Conservation (phyloP, 2,888 invertebrate species). For the Heliconius charithonia region DNA sequence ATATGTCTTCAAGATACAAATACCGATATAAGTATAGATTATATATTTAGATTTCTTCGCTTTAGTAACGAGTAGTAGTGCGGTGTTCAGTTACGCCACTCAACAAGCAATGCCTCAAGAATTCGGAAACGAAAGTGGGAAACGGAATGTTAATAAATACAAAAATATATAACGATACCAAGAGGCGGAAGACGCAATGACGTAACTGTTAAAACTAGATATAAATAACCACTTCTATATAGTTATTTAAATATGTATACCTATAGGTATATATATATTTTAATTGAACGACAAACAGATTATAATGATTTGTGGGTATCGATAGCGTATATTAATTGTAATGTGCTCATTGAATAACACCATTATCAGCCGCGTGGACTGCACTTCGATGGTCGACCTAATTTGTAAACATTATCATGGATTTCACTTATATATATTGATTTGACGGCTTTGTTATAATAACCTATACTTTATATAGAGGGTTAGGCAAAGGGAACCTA, state of each 20-base stretch:
- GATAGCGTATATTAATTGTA: slow-evolving; percentile 70
- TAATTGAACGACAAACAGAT: slow-evolving; percentile 71
- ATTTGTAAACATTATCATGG: slow-evolving; percentile 17
- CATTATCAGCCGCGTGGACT: slow-evolving; percentile 44
- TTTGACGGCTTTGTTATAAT: not conserved
- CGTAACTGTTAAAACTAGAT: not conserved
- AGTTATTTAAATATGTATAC: not conserved
- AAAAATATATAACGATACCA: no score
- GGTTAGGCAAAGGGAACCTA: no score
- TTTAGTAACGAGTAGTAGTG: no score
- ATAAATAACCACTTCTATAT: slow-evolving; percentile 22
- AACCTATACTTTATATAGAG: not conserved
- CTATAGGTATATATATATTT: slow-evolving; percentile 52
- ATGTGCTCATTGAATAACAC: slow-evolving; percentile 73
- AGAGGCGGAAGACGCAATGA: slow-evolving; percentile 28
- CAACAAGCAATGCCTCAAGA: no score
- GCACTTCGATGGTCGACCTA: slow-evolving; percentile 33
- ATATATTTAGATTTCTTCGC: no score
- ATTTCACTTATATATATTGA: slow-evolving; percentile 12
- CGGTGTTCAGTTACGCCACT: no score
- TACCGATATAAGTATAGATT: no score
- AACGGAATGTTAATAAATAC: no score
- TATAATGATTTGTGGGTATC: slow-evolving; percentile 66
- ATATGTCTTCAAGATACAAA: no score
- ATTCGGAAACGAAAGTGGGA: no score